phyloP scores from a whole-genome alignment of 1,140 invertebrate species.

The honey bee (Apis mellifera) region Amel_HAv3.1 CM009946.2:2152001-2152500 shows the following conservation, averaged over 20 bases:
- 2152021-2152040: too few species aligned
- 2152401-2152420: slow-evolving; percentile 9
- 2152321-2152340: neutral
- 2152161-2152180: neutral
- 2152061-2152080: too few species aligned
- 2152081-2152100: too few species aligned
- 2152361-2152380: slow-evolving; percentile 32
- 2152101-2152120: neutral
- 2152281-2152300: too few species aligned
- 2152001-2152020: too few species aligned
- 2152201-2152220: slow-evolving; percentile 14
- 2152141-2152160: neutral
- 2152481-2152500: slow-evolving; percentile 44
- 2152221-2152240: slow-evolving; percentile 31
- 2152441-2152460: neutral
- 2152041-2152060: too few species aligned
- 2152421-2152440: neutral
- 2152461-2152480: neutral
- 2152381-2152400: neutral
- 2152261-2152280: neutral
- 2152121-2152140: neutral
- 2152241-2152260: neutral
- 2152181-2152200: slow-evolving; percentile 4
- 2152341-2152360: slow-evolving; percentile 1
- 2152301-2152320: too few species aligned